Conservation (phyloP, 2,113 vertebrate species). For the Eublepharis macularius region DNA sequence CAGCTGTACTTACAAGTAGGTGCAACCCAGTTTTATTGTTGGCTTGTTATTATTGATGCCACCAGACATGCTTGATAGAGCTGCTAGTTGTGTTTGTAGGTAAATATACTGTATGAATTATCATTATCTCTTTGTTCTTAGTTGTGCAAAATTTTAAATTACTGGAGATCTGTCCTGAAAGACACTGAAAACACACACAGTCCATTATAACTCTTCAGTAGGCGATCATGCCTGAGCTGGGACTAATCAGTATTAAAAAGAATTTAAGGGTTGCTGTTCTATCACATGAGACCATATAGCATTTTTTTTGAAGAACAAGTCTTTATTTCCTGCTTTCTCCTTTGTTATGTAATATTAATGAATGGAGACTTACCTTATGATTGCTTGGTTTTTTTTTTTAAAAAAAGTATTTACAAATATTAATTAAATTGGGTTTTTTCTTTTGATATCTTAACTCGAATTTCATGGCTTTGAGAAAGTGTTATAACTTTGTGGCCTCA, state of each 20-base stretch:
- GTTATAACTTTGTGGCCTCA: neutral
- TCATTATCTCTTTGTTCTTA: neutral
- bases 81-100: neutral
- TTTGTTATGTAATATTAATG: neutral
- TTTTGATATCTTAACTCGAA: neutral
- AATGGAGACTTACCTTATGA: neutral
- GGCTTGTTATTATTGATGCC: neutral
- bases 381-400: neutral
- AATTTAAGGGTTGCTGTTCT: neutral
- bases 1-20: too few relatives aligned
- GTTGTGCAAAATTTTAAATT: neutral
- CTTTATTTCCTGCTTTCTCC: neutral
- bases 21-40: too few relatives aligned
- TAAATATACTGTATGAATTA: neutral
- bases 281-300: neutral
- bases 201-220: neutral
- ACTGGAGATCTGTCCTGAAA: neutral
- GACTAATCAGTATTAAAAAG: neutral
- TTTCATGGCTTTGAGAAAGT: neutral
- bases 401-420: neutral
- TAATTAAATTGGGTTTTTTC: neutral
- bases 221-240: neutral
- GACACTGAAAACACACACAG: neutral
- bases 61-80: neutral
- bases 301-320: neutral